These are phyloP conservation scores for Holacanthella duospinosa DNA, from an alignment of 2,888 invertebrate species.

Conservation along the genomic window DNA sequence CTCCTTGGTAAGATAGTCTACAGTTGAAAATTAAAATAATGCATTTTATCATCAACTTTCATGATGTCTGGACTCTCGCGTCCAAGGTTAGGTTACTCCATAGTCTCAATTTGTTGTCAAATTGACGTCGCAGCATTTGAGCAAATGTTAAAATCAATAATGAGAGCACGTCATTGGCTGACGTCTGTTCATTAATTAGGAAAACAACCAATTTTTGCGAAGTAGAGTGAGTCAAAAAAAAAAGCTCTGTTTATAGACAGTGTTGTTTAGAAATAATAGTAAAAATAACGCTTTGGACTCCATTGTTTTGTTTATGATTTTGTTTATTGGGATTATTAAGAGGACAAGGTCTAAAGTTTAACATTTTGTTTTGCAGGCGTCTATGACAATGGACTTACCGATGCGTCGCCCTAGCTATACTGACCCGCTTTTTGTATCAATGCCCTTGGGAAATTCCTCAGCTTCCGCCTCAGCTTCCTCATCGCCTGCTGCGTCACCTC, in stretches of 20 bases:
- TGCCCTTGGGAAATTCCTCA: slow-evolving; percentile 29
- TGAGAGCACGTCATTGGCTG: no score
- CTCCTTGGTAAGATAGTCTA: slow-evolving; percentile 51
- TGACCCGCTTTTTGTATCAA: slow-evolving; percentile 35
- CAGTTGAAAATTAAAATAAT: slow-evolving; percentile 1
- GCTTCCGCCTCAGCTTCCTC: slow-evolving; percentile 31
- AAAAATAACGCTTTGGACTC: neutral
- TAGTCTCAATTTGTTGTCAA: no score
- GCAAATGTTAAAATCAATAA: no score
- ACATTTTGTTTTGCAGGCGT: slow-evolving; percentile 23
- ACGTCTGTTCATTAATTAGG: no score
- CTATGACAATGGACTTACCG: slow-evolving; percentile 36
- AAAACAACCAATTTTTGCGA: no score
- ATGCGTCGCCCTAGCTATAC: slow-evolving; percentile 33
- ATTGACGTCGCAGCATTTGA: no score
- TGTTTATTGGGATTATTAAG: no score
- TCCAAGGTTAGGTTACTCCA: no score
- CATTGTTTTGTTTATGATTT: neutral
- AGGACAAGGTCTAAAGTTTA: neutral
- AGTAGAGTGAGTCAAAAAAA: no score
- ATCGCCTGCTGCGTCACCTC: slow-evolving; percentile 36
- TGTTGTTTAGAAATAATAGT: no score
- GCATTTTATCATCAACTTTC: neutral
- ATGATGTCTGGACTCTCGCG: no score
- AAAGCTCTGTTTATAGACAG: no score